Base-by-base conservation (phyloP, 2,888 invertebrate genomes). In the Trilocha varians region DNA sequence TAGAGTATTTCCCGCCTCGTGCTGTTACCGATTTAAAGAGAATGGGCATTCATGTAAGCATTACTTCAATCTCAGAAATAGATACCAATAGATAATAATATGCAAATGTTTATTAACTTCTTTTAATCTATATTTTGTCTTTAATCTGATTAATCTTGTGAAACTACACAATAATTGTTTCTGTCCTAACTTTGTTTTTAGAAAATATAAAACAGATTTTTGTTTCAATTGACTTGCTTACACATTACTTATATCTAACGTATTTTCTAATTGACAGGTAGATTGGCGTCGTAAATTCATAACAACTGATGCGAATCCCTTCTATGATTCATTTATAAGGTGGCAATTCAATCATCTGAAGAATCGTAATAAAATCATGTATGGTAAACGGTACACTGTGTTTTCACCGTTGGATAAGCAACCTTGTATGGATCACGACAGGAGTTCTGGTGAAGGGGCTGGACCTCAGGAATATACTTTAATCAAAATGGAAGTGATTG, bases 341-440 rank as follows among this genome's bases (percentile, higher is more conserved):
- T 99, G 99, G 99, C 99, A 99, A 75, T 99, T 96, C 73, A 77
- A 92, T 44, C 92, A 93, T 50, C 84, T 99, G 16, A 95, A 91
- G 67, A 91, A 91, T 46, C 88, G 92, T 37, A 94, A 96, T 48
- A 98, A 97, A 80, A 91, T 99, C 17, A 92, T 95, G 84, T 99
- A 95, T 83, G 99, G 99, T 13, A 99, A 99, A 83, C 88, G 99
- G 5, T 94, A 98, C 67, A 97, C 98, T 0, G 94, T 99, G 52
- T 99, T 90, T 77, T 99, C 98, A 0, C 97, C 98, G 0, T 91
- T 94, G 62, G 99, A 99, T 79, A 93, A 93, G 6, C 99, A 99
- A 71, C 99, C 99, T 0, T 99, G 99, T 70, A 99, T 99, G 99
- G 99, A 99, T 76, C 99, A 99, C 70, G 99, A 99, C 75, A 89